Evolutionary conservation across 2,797 vertebrate species (phyloP), one percentile per base, ranked within the genome.

Genomic region (Bradypodion ventrale): DNA sequence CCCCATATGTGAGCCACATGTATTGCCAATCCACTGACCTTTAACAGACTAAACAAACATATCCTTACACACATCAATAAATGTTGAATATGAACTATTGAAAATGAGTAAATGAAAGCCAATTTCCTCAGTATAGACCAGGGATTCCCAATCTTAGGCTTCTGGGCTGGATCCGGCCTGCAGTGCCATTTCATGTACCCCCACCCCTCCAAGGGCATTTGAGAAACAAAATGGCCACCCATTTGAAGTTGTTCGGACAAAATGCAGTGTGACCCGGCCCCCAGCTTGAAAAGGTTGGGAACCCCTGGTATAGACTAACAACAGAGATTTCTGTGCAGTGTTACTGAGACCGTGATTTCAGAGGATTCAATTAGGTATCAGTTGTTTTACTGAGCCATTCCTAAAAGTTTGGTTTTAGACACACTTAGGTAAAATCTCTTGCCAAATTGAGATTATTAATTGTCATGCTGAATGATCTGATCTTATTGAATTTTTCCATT

Each of bases 31-130:
- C 23, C 87, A 86, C 83, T 0, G 65, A 88, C 85, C 88, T 1
- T 82, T 91, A 56, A 90, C 90, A 93, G 69, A 81, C 75, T 72
- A 35, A 84, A 88, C 72, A 52, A 77, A 49, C 49, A 92, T 83
- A 93, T 7, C 85, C 82, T 92, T 85, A 44, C 44, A 90, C 60
- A 60, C 88, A 89, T 91, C 87, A 90, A 90, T 93, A 93, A 90
- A 78, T 90, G 84, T 66, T 87, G 91, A 90, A 82, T 89, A 25
- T 19, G 32, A 89, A 85, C 2, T 74, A 92, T n/a, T 78, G 85
- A 89, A 83, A 56, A 84, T 27, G 79, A 87, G 40, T 49, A 88
- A 68, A 32, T 78, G 89, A 49, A 32, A 62, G 49, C 78, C 79
- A 27, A 65, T 74, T 74, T 89, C 60, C 23, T 37, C 78, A 75